phyloP scores from a whole-genome alignment of 2,797 vertebrate species.

The Xenentodon cancila region DNA sequence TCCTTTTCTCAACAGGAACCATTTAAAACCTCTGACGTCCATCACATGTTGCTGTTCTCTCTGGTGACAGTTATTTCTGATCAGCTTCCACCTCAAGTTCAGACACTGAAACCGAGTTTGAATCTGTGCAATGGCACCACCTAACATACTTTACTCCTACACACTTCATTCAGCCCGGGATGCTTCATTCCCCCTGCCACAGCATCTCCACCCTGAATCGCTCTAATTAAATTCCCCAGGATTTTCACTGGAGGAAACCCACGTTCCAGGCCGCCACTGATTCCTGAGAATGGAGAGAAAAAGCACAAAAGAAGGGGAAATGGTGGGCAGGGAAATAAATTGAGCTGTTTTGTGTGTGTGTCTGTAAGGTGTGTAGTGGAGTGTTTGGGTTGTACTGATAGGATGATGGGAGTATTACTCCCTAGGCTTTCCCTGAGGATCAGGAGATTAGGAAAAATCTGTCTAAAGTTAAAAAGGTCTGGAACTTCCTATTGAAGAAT shows the following conservation, averaged over 20 bases:
- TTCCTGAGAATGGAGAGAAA: slow-evolving; percentile 28
- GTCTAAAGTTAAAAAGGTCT: slow-evolving; percentile 61
- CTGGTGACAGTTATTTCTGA: slow-evolving; percentile 19
- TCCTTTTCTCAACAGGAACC: not conserved
- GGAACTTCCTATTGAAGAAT: slow-evolving; percentile 26
- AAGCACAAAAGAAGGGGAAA: slow-evolving; percentile 26
- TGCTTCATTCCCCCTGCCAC: slow-evolving; percentile 25
- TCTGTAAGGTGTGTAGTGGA: slow-evolving; percentile 33
- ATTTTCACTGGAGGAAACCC: slow-evolving; percentile 34
- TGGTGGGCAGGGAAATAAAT: slow-evolving; percentile 40
- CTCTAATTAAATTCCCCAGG: slow-evolving; percentile 61
- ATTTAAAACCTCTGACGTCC: not conserved
- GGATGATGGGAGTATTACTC: slow-evolving; percentile 58
- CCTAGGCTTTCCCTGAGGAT: slow-evolving; percentile 35
- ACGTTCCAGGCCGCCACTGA: slow-evolving; percentile 23
- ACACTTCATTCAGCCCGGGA: slow-evolving; percentile 41
- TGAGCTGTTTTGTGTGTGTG: slow-evolving; percentile 20
- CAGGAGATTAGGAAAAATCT: slow-evolving; percentile 61
- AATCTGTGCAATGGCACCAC: slow-evolving; percentile 14
- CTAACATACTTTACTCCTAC: slow-evolving; percentile 54
- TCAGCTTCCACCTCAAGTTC: slow-evolving; percentile 19
- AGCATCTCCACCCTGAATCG: slow-evolving; percentile 42
- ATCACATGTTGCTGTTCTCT: not conserved
- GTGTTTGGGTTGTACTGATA: slow-evolving; percentile 20
- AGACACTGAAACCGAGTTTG: slow-evolving; percentile 11